Evolutionary conservation across 2,888 invertebrate species (phyloP).

Genomic region (Gisinianus flammeolus): DNA sequence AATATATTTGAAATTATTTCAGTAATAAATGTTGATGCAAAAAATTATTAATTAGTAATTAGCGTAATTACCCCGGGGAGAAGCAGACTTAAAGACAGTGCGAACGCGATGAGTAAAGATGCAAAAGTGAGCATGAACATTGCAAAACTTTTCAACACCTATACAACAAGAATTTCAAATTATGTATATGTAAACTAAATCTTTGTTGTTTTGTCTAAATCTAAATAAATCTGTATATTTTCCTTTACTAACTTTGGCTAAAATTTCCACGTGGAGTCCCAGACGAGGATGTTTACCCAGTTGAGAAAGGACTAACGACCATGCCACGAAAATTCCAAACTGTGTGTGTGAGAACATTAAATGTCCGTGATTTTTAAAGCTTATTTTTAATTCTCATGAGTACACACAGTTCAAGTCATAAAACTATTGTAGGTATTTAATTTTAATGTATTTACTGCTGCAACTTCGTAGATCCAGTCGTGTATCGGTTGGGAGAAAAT

Average conservation of each 20-base stretch:
- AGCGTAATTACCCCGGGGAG: slow-evolving; percentile 35
- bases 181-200: background rate
- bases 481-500: background rate
- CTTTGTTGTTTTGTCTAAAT: background rate
- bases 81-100: slow-evolving; percentile 24
- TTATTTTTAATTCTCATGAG: background rate
- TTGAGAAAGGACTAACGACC: slow-evolving; percentile 23
- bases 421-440: background rate
- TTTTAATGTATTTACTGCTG: slow-evolving; percentile 31
- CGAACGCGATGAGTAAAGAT: slow-evolving; percentile 36
- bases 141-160: slow-evolving; percentile 37
- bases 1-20: background rate
- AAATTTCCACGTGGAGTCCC: slow-evolving; percentile 34
- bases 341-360: background rate
- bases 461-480: slow-evolving; percentile 35
- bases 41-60: background rate
- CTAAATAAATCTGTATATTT: background rate
- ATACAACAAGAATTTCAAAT: background rate
- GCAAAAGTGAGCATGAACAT: slow-evolving; percentile 39
- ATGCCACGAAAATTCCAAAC: slow-evolving; percentile 40
- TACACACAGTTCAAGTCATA: too few relatives aligned
- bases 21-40: background rate
- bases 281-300: slow-evolving; percentile 35
- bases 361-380: background rate
- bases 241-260: slow-evolving; percentile 30